Evolutionary conservation across 2,797 vertebrate genomes (phyloP).

Genomic region (Vespertilio murinus): DNA sequence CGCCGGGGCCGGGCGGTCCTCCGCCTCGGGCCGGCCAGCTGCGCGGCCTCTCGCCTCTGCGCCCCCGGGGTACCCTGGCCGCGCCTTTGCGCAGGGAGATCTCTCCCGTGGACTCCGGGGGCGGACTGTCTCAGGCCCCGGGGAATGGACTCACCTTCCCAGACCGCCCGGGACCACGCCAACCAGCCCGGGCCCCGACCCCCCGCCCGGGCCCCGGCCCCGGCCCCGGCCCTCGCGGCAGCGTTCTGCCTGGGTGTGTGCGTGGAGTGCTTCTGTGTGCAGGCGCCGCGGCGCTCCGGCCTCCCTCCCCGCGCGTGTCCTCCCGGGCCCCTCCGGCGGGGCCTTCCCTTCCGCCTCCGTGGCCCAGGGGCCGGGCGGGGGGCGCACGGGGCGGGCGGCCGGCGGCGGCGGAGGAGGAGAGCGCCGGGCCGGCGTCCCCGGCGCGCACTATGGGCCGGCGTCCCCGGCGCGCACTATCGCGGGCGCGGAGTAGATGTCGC

Average conservation of each 20-base stretch:
- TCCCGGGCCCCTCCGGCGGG: slow-evolving; percentile 29
- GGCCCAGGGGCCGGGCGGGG: slow-evolving; percentile 43
- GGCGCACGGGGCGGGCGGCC: not conserved
- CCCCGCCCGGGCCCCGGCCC: slow-evolving; percentile 52
- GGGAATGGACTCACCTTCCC: slow-evolving; percentile 68
- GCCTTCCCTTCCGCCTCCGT: slow-evolving; percentile 52
- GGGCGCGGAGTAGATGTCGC: slow-evolving; percentile 93
- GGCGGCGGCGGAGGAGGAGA: slow-evolving; percentile 61
- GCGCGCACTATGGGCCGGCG: too few relatives aligned
- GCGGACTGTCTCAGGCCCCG: not conserved
- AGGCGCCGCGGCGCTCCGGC: slow-evolving; percentile 32
- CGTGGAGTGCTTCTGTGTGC: slow-evolving; percentile 53
- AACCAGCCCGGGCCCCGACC: slow-evolving; percentile 54
- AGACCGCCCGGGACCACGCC: slow-evolving; percentile 43
- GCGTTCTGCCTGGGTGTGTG: slow-evolving; percentile 63
- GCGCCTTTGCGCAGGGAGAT: not conserved
- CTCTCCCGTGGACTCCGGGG: not conserved
- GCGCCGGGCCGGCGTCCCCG: slow-evolving; percentile 66
- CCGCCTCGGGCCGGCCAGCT: not conserved
- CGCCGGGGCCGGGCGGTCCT: not conserved
- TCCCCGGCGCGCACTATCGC: slow-evolving; percentile 78
- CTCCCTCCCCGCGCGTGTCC: slow-evolving; percentile 18
- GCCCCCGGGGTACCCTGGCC: slow-evolving; percentile 37
- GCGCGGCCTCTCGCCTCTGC: slow-evolving; percentile 37
- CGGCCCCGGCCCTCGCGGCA: slow-evolving; percentile 25